phyloP scores from a whole-genome alignment of 2,888 invertebrate species.

The Idaea biselata region DNA sequence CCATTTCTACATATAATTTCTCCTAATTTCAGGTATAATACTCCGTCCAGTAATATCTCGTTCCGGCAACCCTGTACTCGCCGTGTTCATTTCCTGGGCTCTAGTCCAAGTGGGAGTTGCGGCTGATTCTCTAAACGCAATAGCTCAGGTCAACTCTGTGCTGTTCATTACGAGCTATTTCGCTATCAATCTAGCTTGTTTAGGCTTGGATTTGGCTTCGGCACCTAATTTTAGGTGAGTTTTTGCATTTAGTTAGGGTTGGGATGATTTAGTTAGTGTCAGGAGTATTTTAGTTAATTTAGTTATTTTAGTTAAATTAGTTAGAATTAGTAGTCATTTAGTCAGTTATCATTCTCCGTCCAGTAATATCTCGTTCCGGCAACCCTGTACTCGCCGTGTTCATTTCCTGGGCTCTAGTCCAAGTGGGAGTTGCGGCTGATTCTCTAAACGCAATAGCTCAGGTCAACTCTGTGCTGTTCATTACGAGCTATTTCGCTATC shows the following conservation, averaged over 20 bases:
- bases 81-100: constrained; percentile 82
- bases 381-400: constrained; percentile 69
- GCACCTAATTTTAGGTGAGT: constrained; percentile 96
- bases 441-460: constrained; percentile 96
- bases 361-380: constrained; percentile 61
- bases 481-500: constrained; percentile 97
- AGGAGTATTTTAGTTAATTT: too few relatives aligned
- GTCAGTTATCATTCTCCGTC: constrained; percentile 49
- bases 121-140: constrained; percentile 95
- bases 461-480: constrained; percentile 95
- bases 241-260: too few relatives aligned
- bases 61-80: constrained; percentile 64
- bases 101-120: constrained; percentile 94
- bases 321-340: too few relatives aligned
- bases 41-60: constrained; percentile 49
- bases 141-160: constrained; percentile 94
- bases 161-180: constrained; percentile 97
- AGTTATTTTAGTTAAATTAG: too few relatives aligned
- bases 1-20: not conserved
- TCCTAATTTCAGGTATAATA: constrained; percentile 52
- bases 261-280: too few relatives aligned
- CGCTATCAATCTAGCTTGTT: constrained; percentile 97
- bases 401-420: constrained; percentile 89
- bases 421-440: constrained; percentile 93
- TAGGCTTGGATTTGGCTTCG: constrained; percentile 96